These are phyloP conservation scores for Chiridota heheva DNA, from an alignment of 35 echinoderm and acorn worm genomes.

Conservation along the genomic window DNA sequence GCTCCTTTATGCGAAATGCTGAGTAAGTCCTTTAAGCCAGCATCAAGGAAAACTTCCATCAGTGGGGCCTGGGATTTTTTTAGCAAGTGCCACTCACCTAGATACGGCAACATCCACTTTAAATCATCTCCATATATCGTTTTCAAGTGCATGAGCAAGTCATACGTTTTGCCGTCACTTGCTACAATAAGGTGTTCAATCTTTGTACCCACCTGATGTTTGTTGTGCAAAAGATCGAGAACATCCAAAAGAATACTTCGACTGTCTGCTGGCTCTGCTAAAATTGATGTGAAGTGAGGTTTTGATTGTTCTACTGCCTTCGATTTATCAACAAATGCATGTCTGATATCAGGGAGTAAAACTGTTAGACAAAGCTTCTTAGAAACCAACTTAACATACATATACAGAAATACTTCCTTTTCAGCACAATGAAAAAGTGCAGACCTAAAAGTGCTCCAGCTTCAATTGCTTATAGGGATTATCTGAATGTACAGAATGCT, in stretches of 20 bases:
- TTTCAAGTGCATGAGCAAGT: slow-evolving; percentile 15
- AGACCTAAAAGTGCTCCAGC: not conserved
- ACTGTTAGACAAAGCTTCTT: not conserved
- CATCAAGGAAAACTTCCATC: slow-evolving; percentile 32
- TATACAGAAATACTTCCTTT: slow-evolving; percentile 23
- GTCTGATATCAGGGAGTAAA: slow-evolving; percentile 11
- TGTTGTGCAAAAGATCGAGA: slow-evolving; percentile 17
- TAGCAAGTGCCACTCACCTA: slow-evolving; percentile 46
- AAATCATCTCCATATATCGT: slow-evolving; percentile 40
- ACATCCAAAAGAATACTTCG: slow-evolving; percentile 31
- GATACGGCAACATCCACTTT: slow-evolving; percentile 38
- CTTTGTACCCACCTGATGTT: slow-evolving; percentile 11
- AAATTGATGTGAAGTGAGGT: slow-evolving; percentile 23
- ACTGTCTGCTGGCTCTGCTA: slow-evolving; percentile 43
- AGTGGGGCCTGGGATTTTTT: slow-evolving; percentile 41
- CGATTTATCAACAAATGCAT: not conserved
- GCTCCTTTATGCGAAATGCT: slow-evolving; percentile 41
- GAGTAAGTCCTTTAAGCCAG: not conserved
- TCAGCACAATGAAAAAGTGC: not conserved
- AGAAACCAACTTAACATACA: slow-evolving; percentile 9
- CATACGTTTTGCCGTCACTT: slow-evolving; percentile 54
- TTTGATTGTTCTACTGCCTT: not conserved
- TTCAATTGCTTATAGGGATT: not conserved
- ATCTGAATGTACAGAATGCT: not conserved
- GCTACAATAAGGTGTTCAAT: slow-evolving; percentile 38